Evolutionary conservation across 2,113 vertebrate genomes (phyloP).

Genomic region (Syrrhaptes paradoxus): DNA sequence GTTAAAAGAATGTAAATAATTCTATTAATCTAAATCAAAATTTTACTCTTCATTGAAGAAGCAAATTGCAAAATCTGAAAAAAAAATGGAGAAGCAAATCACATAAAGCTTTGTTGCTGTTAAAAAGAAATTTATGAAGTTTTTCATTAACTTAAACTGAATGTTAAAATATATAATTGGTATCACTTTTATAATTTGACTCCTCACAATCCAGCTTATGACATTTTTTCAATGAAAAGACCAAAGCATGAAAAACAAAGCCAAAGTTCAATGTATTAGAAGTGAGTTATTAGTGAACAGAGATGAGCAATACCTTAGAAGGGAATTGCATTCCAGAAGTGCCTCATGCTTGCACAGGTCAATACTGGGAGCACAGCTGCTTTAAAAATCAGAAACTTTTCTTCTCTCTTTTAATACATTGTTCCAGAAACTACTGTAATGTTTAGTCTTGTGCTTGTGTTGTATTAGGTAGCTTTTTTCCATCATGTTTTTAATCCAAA

Average conservation of each 20-base stretch:
- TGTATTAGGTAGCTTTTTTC: not conserved
- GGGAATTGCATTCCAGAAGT: not conserved
- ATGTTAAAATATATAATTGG: not conserved
- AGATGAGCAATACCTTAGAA: not conserved
- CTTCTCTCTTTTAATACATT: not conserved
- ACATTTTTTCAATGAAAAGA: not conserved
- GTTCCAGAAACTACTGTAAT: not conserved
- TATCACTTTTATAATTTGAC: not conserved
- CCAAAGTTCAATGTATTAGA: not conserved
- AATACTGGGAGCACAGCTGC: not conserved
- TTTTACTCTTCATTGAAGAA: slow-evolving; percentile 53
- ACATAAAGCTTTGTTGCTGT: not conserved
- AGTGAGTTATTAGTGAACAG: not conserved
- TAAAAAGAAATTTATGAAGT: not conserved
- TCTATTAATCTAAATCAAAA: slow-evolving; percentile 57
- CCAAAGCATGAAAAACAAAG: not conserved
- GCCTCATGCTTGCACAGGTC: not conserved
- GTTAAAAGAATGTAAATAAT: slow-evolving; percentile 21
- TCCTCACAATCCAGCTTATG: not conserved
- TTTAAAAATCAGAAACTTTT: not conserved
- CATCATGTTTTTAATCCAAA: not conserved
- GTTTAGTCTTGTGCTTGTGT: not conserved
- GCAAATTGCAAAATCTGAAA: slow-evolving; percentile 21
- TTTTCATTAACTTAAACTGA: not conserved
- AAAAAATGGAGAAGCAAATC: not conserved